These are phyloP conservation scores for Chaetodon auriga DNA, from an alignment of 2,113 vertebrate species.

Conservation along the genomic window DNA sequence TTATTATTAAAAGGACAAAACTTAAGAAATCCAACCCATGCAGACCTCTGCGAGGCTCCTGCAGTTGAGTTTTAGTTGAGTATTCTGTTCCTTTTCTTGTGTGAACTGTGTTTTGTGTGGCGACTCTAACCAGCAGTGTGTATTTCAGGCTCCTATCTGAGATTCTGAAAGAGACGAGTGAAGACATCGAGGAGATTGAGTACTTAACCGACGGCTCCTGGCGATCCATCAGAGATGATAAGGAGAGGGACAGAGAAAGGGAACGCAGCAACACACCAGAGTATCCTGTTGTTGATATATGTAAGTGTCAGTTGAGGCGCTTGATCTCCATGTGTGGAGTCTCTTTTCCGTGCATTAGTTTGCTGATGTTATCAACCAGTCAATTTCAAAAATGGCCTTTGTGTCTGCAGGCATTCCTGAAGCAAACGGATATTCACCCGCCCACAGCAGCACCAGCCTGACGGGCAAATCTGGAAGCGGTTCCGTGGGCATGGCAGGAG, in stretches of 20 bases:
- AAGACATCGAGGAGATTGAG: slow-evolving; percentile 96
- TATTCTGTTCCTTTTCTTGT: neutral
- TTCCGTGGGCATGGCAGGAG: slow-evolving; percentile 72
- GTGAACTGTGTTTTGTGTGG: neutral
- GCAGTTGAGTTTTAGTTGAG: neutral
- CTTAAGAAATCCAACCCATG: neutral
- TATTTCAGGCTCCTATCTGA: slow-evolving; percentile 91
- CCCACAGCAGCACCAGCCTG: slow-evolving; percentile 87
- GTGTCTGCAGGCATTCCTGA: slow-evolving; percentile 88
- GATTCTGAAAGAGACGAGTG: slow-evolving; percentile 93
- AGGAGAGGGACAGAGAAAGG: slow-evolving; percentile 87
- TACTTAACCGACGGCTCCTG: slow-evolving; percentile 97
- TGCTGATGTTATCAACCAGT: neutral
- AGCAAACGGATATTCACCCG: slow-evolving; percentile 87
- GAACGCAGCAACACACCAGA: slow-evolving; percentile 94
- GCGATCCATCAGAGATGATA: slow-evolving; percentile 94
- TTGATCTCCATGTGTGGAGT: neutral
- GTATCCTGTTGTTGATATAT: slow-evolving; percentile 92
- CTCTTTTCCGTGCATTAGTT: neutral
- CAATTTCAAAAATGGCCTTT: neutral
- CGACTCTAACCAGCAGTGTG: slow-evolving; percentile 27
- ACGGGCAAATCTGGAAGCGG: slow-evolving; percentile 88
- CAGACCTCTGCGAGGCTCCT: neutral
- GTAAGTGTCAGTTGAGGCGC: slow-evolving; percentile 76
- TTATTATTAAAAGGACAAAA: neutral